Evolutionary conservation across 2,113 vertebrate genomes (phyloP), one percentile per base, ranked within the genome.

Genomic region (Zosterops lateralis): DNA sequence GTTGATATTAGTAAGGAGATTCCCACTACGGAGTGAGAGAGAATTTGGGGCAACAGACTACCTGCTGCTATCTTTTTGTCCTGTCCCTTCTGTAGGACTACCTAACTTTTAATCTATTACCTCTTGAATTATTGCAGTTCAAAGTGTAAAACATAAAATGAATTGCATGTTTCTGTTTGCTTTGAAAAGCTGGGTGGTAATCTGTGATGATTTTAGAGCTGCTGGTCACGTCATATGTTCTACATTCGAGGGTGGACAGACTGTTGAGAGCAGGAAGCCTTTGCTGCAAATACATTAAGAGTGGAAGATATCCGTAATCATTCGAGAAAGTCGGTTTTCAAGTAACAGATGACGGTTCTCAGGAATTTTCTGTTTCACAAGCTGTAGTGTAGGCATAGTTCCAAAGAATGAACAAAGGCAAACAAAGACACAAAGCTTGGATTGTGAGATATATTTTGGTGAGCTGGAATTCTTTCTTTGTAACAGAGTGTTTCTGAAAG

Each of bases 241-340:
- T 40, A 10, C 15, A 42, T 18, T 9, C 75, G 42, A 60, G 48
- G 31, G 6, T 58, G 9, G 8, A 31, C 19, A 54, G 21, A 32
- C 7, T 21, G 1, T 3, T 60, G 24, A 60, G 10, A 64, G 25
- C 22, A 85, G 62, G 56, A 79, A 60, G 12, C 16, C n/a, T 84
- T 62, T 62, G 42, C 9, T 54, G 19, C 28, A 50, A 50, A 24
- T 50, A 32, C 5, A 5, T 24, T n/a, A 32, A 44, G 9, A 7
- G 9, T 51, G 10, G 54, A 60, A 76, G 61, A 54, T 5, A 48
- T 12, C 21, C 0, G 0, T 45, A 28, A 4, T 10, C 9, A 13
- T 60, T 68, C 66, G 14, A 81, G 12, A 24, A 80, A 28, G 16
- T 70, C 40, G 36, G 8, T 65, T 67, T 48, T 83, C 36, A 67